phyloP scores from a whole-genome alignment of 2,888 invertebrate genomes.

The Anorthoa munda region DNA sequence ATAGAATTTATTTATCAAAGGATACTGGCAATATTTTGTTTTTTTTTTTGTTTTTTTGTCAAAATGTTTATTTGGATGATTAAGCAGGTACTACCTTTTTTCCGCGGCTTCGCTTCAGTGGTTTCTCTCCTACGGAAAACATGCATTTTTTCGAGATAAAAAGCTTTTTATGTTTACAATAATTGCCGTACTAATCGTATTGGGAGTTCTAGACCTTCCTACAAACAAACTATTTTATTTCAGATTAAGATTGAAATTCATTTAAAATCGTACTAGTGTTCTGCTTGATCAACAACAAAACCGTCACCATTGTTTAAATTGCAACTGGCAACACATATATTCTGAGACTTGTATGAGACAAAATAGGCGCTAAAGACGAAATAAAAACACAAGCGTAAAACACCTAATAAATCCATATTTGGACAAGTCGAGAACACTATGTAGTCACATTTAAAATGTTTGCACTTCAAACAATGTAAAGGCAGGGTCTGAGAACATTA shows the following conservation, averaged over 20 bases:
- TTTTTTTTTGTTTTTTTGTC: neutral
- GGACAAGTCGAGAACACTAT: slow-evolving; percentile 30
- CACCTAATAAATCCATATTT: slow-evolving; percentile 60
- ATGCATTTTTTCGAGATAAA: too few relatives aligned
- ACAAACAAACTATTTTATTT: too few relatives aligned
- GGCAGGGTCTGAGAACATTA: slow-evolving; percentile 66
- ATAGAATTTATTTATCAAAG: too few relatives aligned
- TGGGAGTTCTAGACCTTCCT: too few relatives aligned
- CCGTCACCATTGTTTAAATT: neutral
- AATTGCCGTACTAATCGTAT: too few relatives aligned
- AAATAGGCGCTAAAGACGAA: slow-evolving; percentile 28
- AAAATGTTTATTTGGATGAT: neutral
- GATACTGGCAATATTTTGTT: neutral
- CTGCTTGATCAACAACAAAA: neutral
- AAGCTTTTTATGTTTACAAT: too few relatives aligned
- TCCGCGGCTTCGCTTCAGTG: too few relatives aligned
- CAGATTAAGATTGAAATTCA: neutral
- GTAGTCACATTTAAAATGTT: slow-evolving; percentile 56
- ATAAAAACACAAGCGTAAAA: slow-evolving; percentile 42
- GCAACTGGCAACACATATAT: neutral
- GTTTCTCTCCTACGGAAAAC: too few relatives aligned
- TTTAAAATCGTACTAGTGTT: neutral
- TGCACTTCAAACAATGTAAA: slow-evolving; percentile 73
- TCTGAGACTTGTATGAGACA: slow-evolving; percentile 2
- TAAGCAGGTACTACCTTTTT: too few relatives aligned